Conservation (phyloP, 2,113 vertebrate species). For the Sardina pilchardus region DNA sequence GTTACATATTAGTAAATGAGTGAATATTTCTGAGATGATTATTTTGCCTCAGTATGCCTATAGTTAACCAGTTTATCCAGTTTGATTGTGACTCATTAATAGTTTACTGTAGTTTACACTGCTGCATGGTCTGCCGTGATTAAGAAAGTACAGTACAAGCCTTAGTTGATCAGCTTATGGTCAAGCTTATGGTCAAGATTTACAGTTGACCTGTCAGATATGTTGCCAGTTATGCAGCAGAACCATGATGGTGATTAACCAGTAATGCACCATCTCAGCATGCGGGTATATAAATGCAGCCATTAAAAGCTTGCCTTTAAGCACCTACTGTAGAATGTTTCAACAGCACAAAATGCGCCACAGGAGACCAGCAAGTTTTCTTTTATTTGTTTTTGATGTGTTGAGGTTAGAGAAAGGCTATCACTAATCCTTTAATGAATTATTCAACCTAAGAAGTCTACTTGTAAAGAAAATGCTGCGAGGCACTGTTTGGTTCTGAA, state of each 20-base stretch:
- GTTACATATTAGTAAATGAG: background rate
- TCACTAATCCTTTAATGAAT: background rate
- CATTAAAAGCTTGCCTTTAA: background rate
- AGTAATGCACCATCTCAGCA: background rate
- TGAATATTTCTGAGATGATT: background rate
- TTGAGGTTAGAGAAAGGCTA: too few relatives aligned
- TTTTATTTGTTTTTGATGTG: too few relatives aligned
- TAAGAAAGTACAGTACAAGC: background rate
- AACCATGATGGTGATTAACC: background rate
- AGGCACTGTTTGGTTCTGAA: background rate
- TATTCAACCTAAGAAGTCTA: background rate
- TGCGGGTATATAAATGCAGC: background rate
- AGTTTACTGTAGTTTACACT: background rate
- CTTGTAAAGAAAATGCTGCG: background rate
- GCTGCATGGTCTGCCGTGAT: background rate
- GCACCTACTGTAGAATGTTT: too few relatives aligned
- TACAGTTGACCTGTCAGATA: background rate
- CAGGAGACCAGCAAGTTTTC: too few relatives aligned
- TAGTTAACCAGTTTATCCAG: background rate
- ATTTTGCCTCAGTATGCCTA: background rate
- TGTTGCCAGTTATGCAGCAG: background rate
- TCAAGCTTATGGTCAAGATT: background rate
- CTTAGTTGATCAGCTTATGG: background rate
- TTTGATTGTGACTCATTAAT: background rate
- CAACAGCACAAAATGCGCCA: too few relatives aligned